phyloP scores from a whole-genome alignment of 2,113 vertebrate genomes.

The Cyanoramphus novaezelandiae region DNA sequence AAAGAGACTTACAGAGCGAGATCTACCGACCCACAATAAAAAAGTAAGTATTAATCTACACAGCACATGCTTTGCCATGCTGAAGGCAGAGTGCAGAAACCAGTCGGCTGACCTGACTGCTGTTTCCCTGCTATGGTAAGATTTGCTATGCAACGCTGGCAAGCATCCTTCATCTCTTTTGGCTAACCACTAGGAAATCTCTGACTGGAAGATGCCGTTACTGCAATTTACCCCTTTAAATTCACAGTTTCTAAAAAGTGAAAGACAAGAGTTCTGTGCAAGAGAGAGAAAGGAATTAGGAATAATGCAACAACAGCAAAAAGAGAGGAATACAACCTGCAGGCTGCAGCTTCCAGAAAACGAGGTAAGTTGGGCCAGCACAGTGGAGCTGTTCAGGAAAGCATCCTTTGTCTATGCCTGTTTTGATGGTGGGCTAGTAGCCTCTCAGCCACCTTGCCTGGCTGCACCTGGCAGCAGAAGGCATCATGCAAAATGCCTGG shows the following conservation, averaged over 20 bases:
- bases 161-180: background rate
- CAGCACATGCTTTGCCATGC: background rate
- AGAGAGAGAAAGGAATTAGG: background rate
- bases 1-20: background rate
- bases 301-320: background rate
- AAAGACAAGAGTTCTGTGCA: background rate
- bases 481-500: background rate
- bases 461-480: background rate
- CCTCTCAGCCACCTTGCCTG: background rate
- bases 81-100: background rate
- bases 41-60: background rate
- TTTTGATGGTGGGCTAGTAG: background rate
- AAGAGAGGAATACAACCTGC: constrained; percentile 41
- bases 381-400: background rate
- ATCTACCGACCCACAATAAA: background rate
- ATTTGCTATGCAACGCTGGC: background rate
- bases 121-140: background rate
- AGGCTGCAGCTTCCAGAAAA: background rate
- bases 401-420: background rate
- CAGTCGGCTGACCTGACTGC: background rate
- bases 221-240: background rate
- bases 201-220: background rate
- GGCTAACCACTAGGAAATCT: background rate
- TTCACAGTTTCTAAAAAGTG: background rate
- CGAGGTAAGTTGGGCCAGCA: background rate